Percentiles rank a stretch among this genome's conserved stretches.
These are phyloP conservation scores for Merodon equestris DNA, from an alignment of 2,888 invertebrate genomes.

Conservation along the genomic window DNA sequence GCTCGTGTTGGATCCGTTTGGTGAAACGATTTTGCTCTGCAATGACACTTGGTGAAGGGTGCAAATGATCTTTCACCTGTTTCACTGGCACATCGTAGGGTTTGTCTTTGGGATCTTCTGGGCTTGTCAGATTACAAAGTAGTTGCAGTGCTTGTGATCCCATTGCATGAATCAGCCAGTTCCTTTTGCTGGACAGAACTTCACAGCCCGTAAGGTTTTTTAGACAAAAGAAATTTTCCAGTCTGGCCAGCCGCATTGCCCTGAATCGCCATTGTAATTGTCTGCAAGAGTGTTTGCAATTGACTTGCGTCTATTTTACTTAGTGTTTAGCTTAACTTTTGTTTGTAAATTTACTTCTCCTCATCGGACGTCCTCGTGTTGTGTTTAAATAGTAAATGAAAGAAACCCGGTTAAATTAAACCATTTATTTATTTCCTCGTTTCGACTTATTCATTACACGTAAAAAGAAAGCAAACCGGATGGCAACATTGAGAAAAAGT, in stretches of 20 bases:
- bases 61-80: constrained; percentile 33
- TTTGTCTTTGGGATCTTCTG: constrained; percentile 21
- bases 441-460: background rate
- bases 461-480: background rate
- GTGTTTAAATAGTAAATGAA: constrained; percentile 65
- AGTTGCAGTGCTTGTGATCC: constrained; percentile 26
- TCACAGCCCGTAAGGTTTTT: constrained; percentile 4
- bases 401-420: background rate
- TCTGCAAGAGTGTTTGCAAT: background rate
- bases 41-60: constrained; percentile 38
- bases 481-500: no score
- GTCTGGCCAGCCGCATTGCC: constrained; percentile 1
- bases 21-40: constrained; percentile 35
- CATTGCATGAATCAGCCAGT: constrained; percentile 19
- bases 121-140: constrained; percentile 32
- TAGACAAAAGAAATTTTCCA: constrained; percentile 10
- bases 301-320: background rate
- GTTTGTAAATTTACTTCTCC: background rate
- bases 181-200: constrained; percentile 5
- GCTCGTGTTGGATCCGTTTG: constrained; percentile 26
- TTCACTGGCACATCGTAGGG: constrained; percentile 19
- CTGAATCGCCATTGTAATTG: constrained; percentile 9
- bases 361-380: background rate
- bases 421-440: background rate
- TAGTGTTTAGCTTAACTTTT: background rate